phyloP scores from a whole-genome alignment of 1,140 invertebrate species.

The Scaptomyza montana region DNA sequence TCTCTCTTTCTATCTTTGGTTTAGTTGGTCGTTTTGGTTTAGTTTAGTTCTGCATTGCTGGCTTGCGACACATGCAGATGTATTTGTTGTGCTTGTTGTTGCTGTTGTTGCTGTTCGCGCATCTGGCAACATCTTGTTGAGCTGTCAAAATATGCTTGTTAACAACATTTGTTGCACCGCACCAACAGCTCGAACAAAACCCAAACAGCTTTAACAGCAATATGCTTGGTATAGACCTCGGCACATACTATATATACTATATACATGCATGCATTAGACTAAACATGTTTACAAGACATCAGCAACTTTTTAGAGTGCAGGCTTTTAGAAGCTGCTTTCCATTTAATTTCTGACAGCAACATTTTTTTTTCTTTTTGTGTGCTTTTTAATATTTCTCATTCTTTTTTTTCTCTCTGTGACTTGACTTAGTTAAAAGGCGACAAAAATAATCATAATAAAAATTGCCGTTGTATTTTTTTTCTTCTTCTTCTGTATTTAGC shows the following conservation, averaged over 20 bases:
- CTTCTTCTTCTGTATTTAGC: background rate
- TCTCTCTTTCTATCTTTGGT: conserved; percentile 6
- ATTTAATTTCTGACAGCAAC: conserved; percentile 79
- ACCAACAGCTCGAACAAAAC: conserved; percentile 52
- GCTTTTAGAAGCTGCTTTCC: conserved; percentile 69
- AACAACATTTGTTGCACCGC: conserved; percentile 81
- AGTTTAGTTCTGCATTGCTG: conserved; percentile 62
- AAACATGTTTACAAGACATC: conserved; percentile 70
- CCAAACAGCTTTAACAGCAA: conserved; percentile 24
- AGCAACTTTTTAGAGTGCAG: conserved; percentile 60
- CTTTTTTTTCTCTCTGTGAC: background rate
- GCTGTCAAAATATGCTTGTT: conserved; percentile 82
- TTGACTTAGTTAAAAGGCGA: conserved; percentile 68
- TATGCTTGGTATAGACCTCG: too few species aligned
- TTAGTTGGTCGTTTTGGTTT: conserved; percentile 49
- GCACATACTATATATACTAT: background rate
- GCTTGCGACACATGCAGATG: conserved; percentile 72
- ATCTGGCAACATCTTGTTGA: conserved; percentile 81
- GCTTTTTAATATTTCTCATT: background rate
- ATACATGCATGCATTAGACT: conserved; percentile 62
- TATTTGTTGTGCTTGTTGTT: conserved; percentile 25
- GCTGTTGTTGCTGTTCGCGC: conserved; percentile 67
- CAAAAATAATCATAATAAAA: conserved; percentile 75
- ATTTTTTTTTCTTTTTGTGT: conserved; percentile 28
- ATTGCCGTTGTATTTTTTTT: conserved; percentile 56